Percentiles rank a stretch among this genome's conserved stretches.
phyloP scores from a whole-genome alignment of 1,140 invertebrate species.

The Conus ventricosus region DNA sequence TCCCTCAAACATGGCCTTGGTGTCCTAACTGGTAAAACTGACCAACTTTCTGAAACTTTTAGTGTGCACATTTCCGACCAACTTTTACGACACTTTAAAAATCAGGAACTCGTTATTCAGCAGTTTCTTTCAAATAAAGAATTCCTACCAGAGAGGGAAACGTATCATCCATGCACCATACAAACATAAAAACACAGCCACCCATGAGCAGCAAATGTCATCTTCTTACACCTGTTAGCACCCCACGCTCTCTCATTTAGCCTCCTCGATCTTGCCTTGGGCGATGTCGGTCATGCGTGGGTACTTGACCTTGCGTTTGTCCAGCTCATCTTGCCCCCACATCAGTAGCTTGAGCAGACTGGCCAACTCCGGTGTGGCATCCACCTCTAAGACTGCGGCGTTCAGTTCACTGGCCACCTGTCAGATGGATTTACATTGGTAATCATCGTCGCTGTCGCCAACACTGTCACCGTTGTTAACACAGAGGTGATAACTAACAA shows the following conservation, averaged over 20 bases:
- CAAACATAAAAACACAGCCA: no score
- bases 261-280: slow-evolving; percentile 59
- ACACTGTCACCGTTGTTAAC: not conserved
- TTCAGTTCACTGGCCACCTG: slow-evolving; percentile 98
- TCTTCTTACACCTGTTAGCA: no score
- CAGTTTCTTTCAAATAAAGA: no score
- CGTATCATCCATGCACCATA: no score
- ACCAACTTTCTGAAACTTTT: no score
- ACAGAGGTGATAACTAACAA: not conserved
- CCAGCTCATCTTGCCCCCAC: slow-evolving; percentile 96
- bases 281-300: slow-evolving; percentile 87
- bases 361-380: slow-evolving; percentile 90
- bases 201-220: no score
- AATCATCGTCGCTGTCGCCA: not conserved
- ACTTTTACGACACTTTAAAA: no score
- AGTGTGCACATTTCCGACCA: no score
- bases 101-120: no score
- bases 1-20: no score
- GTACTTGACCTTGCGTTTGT: slow-evolving; percentile 93
- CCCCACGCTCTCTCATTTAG: slow-evolving; percentile 39
- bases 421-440: slow-evolving; percentile 55
- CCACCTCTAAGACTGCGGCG: slow-evolving; percentile 93
- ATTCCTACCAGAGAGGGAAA: no score
- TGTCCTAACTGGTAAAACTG: no score
- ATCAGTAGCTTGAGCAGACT: slow-evolving; percentile 93